Evolutionary conservation across 2,888 invertebrate genomes (phyloP).

Genomic region (Cheilosia vulpina): DNA sequence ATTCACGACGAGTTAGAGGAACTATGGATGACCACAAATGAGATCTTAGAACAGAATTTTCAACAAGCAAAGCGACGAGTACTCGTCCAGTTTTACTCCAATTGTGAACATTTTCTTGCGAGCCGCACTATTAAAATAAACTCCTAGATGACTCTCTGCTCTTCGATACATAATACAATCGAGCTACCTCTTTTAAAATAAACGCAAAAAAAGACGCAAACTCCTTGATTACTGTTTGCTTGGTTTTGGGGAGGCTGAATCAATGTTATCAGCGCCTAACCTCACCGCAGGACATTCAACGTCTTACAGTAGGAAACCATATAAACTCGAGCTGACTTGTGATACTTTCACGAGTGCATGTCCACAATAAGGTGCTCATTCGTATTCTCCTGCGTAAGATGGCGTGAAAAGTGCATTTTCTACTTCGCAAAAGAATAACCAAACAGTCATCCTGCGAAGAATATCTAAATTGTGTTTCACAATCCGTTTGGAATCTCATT

Average conservation of each 20-base stretch:
- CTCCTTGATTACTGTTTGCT: conserved; percentile 63
- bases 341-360: conserved; percentile 5
- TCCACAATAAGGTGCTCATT: conserved; percentile 41
- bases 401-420: conserved; percentile 64
- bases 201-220: neutral
- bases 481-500: conserved; percentile 46
- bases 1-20: too few species aligned
- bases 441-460: conserved; percentile 48
- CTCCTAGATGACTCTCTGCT: neutral
- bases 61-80: neutral
- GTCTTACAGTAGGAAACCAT: conserved; percentile 30
- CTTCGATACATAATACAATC: conserved; percentile 18
- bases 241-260: conserved; percentile 27
- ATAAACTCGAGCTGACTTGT: conserved; percentile 14
- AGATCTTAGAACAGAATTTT: too few species aligned
- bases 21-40: too few species aligned
- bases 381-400: conserved; percentile 55
- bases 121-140: neutral
- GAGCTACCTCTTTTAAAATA: conserved; percentile 21
- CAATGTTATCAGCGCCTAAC: neutral
- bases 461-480: conserved; percentile 57
- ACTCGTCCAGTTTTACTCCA: neutral
- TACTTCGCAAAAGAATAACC: conserved; percentile 39
- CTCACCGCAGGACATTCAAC: conserved; percentile 14
- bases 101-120: neutral